Evolutionary conservation across 2,797 vertebrate species (phyloP).

Genomic region (Alectoris magna): DNA sequence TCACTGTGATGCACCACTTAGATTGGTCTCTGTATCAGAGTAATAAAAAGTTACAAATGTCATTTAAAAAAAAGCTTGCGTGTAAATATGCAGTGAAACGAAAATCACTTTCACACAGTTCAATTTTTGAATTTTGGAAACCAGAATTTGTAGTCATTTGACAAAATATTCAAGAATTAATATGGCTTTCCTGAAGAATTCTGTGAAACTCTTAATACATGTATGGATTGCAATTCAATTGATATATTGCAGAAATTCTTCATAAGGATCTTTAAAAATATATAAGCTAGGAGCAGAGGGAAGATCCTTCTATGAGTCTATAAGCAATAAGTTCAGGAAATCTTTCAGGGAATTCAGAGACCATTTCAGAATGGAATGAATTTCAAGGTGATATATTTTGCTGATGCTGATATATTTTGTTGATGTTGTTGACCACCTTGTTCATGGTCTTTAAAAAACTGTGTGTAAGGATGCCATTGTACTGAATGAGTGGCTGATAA

Average conservation of each 20-base stretch:
- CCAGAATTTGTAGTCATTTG: not conserved
- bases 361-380: not conserved
- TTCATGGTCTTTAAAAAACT: not conserved
- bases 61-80: not conserved
- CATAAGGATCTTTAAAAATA: not conserved
- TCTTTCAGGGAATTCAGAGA: not conserved
- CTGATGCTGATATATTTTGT: not conserved
- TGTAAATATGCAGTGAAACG: not conserved
- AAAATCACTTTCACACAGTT: not conserved
- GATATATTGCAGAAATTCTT: not conserved
- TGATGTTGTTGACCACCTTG: not conserved
- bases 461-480: not conserved
- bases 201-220: not conserved
- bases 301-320: not conserved
- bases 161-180: not conserved
- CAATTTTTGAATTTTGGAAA: not conserved
- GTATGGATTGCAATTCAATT: not conserved
- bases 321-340: fast-evolving
- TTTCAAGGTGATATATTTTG: not conserved
- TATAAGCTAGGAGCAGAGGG: not conserved
- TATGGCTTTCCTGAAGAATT: not conserved
- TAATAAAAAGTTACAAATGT: not conserved
- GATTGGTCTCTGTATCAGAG: not conserved
- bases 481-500: not conserved
- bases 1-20: not conserved